Evolutionary conservation across 2,113 vertebrate genomes (phyloP), one percentile per base, ranked within the genome.

Genomic region (Aspiorhynchus laticeps): DNA sequence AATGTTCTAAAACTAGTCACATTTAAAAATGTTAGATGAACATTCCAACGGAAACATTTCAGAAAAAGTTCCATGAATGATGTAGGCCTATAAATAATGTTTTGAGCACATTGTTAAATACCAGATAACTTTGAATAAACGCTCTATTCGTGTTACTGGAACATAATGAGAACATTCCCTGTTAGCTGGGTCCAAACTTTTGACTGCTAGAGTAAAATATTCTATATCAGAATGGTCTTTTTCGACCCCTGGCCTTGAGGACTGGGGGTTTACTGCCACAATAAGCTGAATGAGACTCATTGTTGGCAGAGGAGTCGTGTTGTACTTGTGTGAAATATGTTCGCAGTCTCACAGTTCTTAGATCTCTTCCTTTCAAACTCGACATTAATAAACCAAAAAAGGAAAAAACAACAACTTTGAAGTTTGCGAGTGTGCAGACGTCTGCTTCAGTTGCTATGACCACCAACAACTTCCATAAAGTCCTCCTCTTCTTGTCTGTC

Each of bases 391-490:
- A 82, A 28, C 59, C n/a, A 48, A 48, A 67, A 51, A 83, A 31
- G 1, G 8, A 41, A 53, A 41, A 26, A 53, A 71, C 0, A 43
- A n/a, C 1, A 53, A 53, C 28, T 61, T 43, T 77, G 41, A 75
- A 78, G n/a, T 76, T 43, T 3, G 28, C 26, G 14, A 31, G 41
- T 19, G 31, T 12, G 10, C 51, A 77, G 61, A 85, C 28, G 33
- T 84, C 71, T 65, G 73, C 28, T 79, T 46, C 43, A 67, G 75
- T 85, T 85, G 83, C 56, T 46, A 46, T 85, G 24, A 59, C n/a
- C 61, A 85, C 26, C 63, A 77, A n/a, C 21, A 85, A 26, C 36
- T 63, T 65, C n/a, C 73, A 63, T 59, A 51, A 81, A 36, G 9
- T 67, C 74, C 43, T 65, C 24, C 28, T 80, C 38, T 38, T 63